Conservation (phyloP, 1,140 invertebrate genomes). For the Drosophila novamexicana region DNA sequence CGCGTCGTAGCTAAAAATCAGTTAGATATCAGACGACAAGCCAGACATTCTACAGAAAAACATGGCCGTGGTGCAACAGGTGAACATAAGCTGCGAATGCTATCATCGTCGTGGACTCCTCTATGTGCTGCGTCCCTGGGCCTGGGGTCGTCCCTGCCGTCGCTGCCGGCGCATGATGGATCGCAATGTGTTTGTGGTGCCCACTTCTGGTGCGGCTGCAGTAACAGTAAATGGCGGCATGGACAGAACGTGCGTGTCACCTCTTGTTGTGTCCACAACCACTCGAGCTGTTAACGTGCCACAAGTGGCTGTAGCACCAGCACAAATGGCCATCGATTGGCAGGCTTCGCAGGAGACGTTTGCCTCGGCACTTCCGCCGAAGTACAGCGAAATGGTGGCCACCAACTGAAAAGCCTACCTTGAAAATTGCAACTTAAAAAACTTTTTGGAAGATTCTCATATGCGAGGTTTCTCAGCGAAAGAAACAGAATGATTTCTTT, state of each 20-base stretch:
- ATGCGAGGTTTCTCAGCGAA: no score
- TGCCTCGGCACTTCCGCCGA: slow-evolving; percentile 45
- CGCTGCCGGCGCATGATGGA: slow-evolving; percentile 58
- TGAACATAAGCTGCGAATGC: slow-evolving; percentile 60
- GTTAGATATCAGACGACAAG: slow-evolving; percentile 29
- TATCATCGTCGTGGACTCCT: slow-evolving; percentile 50
- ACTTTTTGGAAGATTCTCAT: no score
- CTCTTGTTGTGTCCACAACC: slow-evolving; percentile 29
- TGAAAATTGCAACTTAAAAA: no score
- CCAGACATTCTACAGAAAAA: background rate
- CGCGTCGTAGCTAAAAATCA: background rate
- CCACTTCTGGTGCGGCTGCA: slow-evolving; percentile 16
- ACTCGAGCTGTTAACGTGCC: background rate
- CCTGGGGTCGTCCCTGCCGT: slow-evolving; percentile 59
- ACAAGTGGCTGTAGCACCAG: slow-evolving; percentile 23
- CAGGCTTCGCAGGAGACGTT: background rate
- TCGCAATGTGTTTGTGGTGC: slow-evolving; percentile 52
- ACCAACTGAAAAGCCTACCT: background rate
- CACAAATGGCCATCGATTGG: background rate
- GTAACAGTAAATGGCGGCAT: slow-evolving; percentile 3
- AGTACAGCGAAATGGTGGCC: slow-evolving; percentile 39
- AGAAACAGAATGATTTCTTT: no score
- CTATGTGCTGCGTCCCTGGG: slow-evolving; percentile 34
- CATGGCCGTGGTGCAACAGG: slow-evolving; percentile 22
- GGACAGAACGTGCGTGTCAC: background rate